Base-by-base conservation (phyloP, 35 echinoderm and acorn worm species). In the Patiria miniata region DNA sequence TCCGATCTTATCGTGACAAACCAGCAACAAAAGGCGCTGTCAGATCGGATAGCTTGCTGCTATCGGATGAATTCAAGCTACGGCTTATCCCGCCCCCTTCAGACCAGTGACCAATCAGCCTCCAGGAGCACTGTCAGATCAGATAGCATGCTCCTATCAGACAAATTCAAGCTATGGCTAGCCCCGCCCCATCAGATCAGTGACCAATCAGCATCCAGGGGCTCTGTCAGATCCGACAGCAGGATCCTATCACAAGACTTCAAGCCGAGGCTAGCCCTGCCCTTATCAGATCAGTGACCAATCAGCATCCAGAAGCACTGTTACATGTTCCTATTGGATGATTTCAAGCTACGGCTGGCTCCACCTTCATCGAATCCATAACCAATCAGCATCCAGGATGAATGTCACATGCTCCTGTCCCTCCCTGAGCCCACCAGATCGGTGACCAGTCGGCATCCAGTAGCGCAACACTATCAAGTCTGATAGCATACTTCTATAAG, bases 401-500 rank as follows among this genome's bases (percentile, higher is more conserved):
- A 81, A 22, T 90, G 83, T 69, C 44, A 85, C 8, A 68, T 61
- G 52, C 88, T 90, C 5, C 58, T 23, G 21, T 30, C 83, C n/a
- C 22, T 61, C 51, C 47, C 88, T n/a, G 19, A 79, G 79, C 36
- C 88, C 65, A 32, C 29, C 65, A 73, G 65, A 73, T 10, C 7
- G 29, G 26, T 73, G 65, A 73, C 65, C 32, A 81, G 33, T 22
- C 78, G 54, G 34, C 40, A 39, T 17, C 21, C 12, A 61, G 77
- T 33, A 86, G 90, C 85, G 23, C n/a, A n/a, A n/a, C 36, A 56
- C 50, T 16, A 78, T 97, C 16, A 93, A 53, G 34, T 56, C 85
- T 10, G 89, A 97, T 30, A 97, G 95, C 51, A 94, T 97, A 34
- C 87, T 97, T n/a, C 88, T 93, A 19, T 81, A 83, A 16, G 91